These are phyloP conservation scores for Otolemur garnettii DNA, from an alignment of 2,113 vertebrate genomes.

Conservation along the genomic window DNA sequence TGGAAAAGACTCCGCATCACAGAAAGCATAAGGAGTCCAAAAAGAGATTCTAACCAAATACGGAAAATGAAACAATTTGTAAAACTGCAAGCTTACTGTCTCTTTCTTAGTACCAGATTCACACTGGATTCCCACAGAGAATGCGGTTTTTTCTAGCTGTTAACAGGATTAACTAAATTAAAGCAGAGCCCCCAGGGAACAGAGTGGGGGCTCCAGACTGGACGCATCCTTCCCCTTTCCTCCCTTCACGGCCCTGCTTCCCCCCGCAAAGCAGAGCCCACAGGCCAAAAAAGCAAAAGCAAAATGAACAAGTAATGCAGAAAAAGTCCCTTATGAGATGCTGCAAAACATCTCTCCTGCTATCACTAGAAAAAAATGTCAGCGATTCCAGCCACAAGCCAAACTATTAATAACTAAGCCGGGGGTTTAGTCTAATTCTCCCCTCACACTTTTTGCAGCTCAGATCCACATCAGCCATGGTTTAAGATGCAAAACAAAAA, in stretches of 20 bases:
- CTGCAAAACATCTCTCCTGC: background rate
- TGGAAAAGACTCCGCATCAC: background rate
- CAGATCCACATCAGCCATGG: background rate
- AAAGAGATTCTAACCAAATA: constrained; percentile 59
- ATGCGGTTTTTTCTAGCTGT: constrained; percentile 26
- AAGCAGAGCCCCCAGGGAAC: background rate
- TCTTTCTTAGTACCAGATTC: constrained; percentile 53
- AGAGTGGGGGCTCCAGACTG: background rate
- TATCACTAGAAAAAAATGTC: constrained; percentile 9
- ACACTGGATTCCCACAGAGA: constrained; percentile 22
- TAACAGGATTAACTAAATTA: constrained; percentile 61
- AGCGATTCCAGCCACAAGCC: constrained; percentile 47
- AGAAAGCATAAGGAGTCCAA: constrained; percentile 58
- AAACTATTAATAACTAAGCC: constrained; percentile 29
- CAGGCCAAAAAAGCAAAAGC: constrained; percentile 49
- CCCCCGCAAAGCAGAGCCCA: background rate
- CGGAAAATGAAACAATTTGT: constrained; percentile 61
- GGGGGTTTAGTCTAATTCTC: background rate
- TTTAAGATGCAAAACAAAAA: background rate
- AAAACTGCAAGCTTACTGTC: constrained; percentile 43
- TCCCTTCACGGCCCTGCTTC: background rate
- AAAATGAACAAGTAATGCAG: constrained; percentile 65
- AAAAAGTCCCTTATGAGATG: constrained; percentile 60
- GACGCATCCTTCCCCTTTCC: constrained; percentile 32
- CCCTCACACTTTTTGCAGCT: background rate